Percentiles rank a stretch among this genome's conserved stretches.
Conservation (phyloP, 1,140 invertebrate species). For the Apis cerana region DNA sequence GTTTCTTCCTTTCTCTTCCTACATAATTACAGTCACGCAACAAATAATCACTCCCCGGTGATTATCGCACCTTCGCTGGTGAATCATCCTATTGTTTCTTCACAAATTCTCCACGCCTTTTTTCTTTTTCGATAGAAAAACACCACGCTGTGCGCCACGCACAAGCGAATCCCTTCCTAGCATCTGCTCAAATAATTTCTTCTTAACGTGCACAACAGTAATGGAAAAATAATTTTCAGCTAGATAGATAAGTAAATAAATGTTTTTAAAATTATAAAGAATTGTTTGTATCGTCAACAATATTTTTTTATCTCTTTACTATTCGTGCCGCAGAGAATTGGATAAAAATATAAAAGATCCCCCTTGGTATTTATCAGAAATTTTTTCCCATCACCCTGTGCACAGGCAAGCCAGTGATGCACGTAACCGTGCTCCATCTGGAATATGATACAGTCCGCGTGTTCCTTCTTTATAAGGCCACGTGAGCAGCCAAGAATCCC, state of each 20-base stretch:
- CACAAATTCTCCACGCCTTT: not conserved
- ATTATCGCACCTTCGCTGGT: not conserved
- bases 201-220: no score
- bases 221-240: no score
- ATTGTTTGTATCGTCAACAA: no score
- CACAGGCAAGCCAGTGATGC: conserved; percentile 19
- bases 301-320: no score
- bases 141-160: not conserved
- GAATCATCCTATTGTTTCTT: not conserved
- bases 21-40: not conserved
- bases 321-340: no score
- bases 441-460: conserved; percentile 52
- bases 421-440: conserved; percentile 39
- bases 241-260: no score
- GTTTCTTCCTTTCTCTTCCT: not conserved
- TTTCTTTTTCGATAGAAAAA: not conserved
- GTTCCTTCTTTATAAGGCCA: conserved; percentile 30
- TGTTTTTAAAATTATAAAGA: no score
- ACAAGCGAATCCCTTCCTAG: no score
- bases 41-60: not conserved
- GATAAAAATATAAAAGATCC: no score
- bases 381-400: no score
- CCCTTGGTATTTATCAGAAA: no score
- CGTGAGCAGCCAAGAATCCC: not conserved
- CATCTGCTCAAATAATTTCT: not conserved